Conservation (phyloP, 2,888 invertebrate genomes). For the Clusia tigrina region DNA sequence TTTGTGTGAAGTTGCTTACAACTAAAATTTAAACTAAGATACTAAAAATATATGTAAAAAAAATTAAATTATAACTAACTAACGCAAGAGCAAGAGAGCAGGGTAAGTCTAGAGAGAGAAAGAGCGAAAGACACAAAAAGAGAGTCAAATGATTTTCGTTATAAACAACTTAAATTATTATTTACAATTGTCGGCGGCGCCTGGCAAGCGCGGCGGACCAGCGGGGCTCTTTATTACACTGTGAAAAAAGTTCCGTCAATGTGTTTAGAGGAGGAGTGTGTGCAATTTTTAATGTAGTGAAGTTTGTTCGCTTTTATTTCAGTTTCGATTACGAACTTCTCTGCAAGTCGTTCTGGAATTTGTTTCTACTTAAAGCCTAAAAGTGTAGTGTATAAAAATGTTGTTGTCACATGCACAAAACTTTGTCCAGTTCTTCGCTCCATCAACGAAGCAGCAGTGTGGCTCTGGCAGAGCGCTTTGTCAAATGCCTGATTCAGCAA, state of each 20-base stretch:
- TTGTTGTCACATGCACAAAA: conserved; percentile 28
- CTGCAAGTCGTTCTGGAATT: too few species aligned
- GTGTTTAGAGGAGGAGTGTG: too few species aligned
- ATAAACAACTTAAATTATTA: neutral
- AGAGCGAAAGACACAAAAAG: too few species aligned
- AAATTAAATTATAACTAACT: conserved; percentile 31
- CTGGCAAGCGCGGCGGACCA: too few species aligned
- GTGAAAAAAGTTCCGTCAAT: too few species aligned
- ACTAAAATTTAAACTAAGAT: conserved; percentile 45
- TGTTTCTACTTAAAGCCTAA: conserved; percentile 1
- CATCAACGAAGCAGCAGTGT: too few species aligned
- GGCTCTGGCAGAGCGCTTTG: conserved; percentile 37
- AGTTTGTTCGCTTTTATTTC: too few species aligned
- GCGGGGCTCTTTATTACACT: too few species aligned
- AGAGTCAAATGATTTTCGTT: conserved; percentile 42
- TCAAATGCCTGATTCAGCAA: too few species aligned
- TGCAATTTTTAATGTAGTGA: too few species aligned
- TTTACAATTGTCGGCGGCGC: conserved; percentile 15
- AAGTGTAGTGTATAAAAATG: neutral
- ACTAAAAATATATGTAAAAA: conserved; percentile 40
- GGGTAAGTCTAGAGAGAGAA: neutral
- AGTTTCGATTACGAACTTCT: too few species aligned
- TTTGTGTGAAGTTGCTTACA: conserved; percentile 33
- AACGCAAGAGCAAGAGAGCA: conserved; percentile 27
- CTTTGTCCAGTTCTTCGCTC: too few species aligned